Conservation (phyloP, 2,797 vertebrate species). For the Coregonus ussuriensis region DNA sequence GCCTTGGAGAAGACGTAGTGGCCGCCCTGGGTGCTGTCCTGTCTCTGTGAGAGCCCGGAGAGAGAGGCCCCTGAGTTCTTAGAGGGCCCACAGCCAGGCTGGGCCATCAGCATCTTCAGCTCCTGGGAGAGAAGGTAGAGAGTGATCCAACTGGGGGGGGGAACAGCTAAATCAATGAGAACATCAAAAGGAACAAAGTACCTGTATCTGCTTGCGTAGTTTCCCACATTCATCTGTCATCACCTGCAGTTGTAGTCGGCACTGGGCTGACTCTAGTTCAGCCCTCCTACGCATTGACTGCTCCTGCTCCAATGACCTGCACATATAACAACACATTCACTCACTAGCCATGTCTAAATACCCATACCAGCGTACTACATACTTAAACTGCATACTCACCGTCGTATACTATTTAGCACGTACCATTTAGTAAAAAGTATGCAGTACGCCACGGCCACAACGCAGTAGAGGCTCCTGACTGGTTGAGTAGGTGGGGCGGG, state of each 20-base stretch:
- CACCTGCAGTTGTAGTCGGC: slow-evolving; percentile 87
- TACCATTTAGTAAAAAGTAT: too few relatives aligned
- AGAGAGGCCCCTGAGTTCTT: slow-evolving; percentile 47
- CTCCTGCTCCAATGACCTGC: slow-evolving; percentile 86
- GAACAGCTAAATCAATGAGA: not conserved
- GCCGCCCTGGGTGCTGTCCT: slow-evolving; percentile 51
- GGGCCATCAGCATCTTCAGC: slow-evolving; percentile 78
- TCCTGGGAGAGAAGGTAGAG: slow-evolving; percentile 71
- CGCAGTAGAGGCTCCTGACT: too few relatives aligned
- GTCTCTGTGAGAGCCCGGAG: slow-evolving; percentile 70
- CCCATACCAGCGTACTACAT: too few relatives aligned
- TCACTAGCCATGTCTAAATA: not conserved
- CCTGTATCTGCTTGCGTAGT: slow-evolving; percentile 85
- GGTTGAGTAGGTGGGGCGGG: too few relatives aligned
- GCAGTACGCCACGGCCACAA: too few relatives aligned
- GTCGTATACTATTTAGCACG: too few relatives aligned
- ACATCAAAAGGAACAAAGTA: slow-evolving; percentile 31
- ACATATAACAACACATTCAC: slow-evolving; percentile 3
- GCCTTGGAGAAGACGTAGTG: slow-evolving; percentile 86
- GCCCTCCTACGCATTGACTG: slow-evolving; percentile 84
- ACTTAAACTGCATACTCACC: not conserved
- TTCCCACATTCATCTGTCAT: slow-evolving; percentile 85
- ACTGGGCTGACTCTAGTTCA: slow-evolving; percentile 91
- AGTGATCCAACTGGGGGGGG: not conserved
- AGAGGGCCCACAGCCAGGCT: slow-evolving; percentile 57